Evolutionary conservation across 2,888 invertebrate species (phyloP).

Genomic region (Pseudoips prasinana): DNA sequence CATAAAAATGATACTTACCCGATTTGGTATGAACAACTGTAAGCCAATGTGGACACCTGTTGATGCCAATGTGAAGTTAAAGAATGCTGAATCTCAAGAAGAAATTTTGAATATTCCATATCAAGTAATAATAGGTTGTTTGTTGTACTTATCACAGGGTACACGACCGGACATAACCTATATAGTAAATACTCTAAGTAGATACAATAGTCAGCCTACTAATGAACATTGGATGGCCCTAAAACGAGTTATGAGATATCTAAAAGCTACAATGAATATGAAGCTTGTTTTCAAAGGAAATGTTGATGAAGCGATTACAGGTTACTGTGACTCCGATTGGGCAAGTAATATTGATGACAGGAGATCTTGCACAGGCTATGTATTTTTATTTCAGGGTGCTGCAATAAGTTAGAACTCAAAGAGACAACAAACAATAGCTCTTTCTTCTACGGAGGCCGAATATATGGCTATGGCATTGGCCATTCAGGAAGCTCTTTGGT

Average conservation of each 20-base stretch:
- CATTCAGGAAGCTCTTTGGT: slow-evolving; percentile 26
- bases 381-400: no score
- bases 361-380: no score
- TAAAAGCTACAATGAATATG: slow-evolving; percentile 20
- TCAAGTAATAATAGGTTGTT: slow-evolving; percentile 5
- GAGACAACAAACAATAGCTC: slow-evolving; percentile 14
- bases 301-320: no score
- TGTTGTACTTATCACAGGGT: slow-evolving; percentile 6
- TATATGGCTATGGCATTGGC: slow-evolving; percentile 22
- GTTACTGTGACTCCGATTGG: no score
- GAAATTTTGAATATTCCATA: slow-evolving; percentile 7
- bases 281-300: background rate
- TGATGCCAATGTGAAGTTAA: slow-evolving; percentile 1
- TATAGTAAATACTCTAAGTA: slow-evolving; percentile 2
- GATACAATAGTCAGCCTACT: slow-evolving; percentile 4
- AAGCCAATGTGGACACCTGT: background rate
- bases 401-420: no score
- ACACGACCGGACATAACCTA: slow-evolving; percentile 8
- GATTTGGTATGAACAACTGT: background rate
- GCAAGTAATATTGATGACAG: slow-evolving; percentile 5
- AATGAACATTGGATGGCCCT: slow-evolving; percentile 7
- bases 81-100: background rate
- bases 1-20: slow-evolving; percentile 2
- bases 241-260: slow-evolving; percentile 8
- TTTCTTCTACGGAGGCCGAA: no score